A percentile compares a stretch with the other conserved stretches of the same genome.
Evolutionary conservation across 2,888 invertebrate species (phyloP).

Genomic region (Dasypolia templi): DNA sequence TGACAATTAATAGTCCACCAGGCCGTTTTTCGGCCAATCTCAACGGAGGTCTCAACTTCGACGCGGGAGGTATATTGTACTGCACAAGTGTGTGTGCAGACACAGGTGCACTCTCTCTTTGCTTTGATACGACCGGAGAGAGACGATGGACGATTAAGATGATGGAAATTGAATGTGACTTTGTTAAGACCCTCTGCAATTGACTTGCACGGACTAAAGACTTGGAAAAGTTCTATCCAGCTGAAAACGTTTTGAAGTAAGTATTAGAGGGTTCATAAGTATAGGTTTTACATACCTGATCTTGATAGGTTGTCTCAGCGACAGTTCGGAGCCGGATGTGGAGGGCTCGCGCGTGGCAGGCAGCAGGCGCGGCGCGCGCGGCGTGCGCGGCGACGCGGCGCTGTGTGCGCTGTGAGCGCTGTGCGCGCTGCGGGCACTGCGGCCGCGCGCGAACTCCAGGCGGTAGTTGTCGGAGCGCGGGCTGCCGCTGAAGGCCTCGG

Average conservation of each 20-base stretch:
- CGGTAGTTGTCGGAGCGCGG: slow-evolving; percentile 92
- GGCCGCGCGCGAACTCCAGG: slow-evolving; percentile 93
- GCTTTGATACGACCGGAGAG: too few relatives aligned
- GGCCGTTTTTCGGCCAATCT: too few relatives aligned
- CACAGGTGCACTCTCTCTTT: too few relatives aligned
- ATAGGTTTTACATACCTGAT: slow-evolving; percentile 77
- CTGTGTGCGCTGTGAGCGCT: slow-evolving; percentile 83
- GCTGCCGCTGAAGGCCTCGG: slow-evolving; percentile 84
- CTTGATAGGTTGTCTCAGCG: slow-evolving; percentile 83
- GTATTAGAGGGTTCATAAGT: background rate
- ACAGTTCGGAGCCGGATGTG: slow-evolving; percentile 86
- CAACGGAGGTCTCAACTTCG: too few relatives aligned
- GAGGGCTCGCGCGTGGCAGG: slow-evolving; percentile 80
- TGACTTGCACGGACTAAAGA: background rate
- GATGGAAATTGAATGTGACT: background rate
- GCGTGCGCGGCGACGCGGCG: slow-evolving; percentile 82
- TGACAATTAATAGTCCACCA: too few relatives aligned
- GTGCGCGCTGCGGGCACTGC: too few relatives aligned
- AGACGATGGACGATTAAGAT: too few relatives aligned
- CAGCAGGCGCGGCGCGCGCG: slow-evolving; percentile 83
- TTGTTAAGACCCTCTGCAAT: background rate
- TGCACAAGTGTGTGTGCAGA: too few relatives aligned
- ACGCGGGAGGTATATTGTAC: too few relatives aligned
- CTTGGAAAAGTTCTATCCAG: background rate
- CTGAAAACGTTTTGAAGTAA: background rate